Percentiles rank a stretch among this genome's conserved stretches.
These are phyloP conservation scores for Callithrix jacchus DNA, from an alignment of 2,113 vertebrate species.

Conservation along the genomic window DNA sequence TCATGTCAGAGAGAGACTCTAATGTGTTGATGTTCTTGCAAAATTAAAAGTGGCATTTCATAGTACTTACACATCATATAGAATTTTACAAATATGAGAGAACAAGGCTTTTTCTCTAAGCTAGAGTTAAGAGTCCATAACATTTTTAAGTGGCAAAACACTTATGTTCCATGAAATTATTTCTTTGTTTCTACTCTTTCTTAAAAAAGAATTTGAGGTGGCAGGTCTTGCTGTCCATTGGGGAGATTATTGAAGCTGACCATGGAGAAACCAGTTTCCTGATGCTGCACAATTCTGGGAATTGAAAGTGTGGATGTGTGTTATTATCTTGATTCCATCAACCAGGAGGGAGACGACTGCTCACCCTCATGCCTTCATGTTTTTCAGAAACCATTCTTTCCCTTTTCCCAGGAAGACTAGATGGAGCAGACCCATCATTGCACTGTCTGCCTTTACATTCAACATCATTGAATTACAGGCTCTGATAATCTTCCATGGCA, in stretches of 20 bases:
- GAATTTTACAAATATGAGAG: neutral
- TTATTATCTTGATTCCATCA: neutral
- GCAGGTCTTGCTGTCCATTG: neutral
- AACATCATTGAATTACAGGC: conserved; percentile 41
- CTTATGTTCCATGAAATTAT: neutral
- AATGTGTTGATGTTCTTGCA: conserved; percentile 40
- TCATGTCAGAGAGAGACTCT: neutral
- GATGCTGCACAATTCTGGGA: neutral
- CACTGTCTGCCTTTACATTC: neutral
- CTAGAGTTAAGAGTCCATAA: conserved; percentile 34
- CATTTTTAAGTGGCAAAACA: neutral
- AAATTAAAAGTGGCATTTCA: conserved; percentile 55
- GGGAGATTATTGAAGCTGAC: neutral
- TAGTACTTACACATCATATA: neutral
- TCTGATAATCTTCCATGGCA: conserved; percentile 52
- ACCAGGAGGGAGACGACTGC: neutral
- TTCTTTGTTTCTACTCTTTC: conserved; percentile 15
- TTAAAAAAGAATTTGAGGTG: neutral
- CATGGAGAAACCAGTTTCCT: neutral
- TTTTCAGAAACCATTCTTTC: neutral
- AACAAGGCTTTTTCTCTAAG: conserved; percentile 22
- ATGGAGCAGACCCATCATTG: neutral
- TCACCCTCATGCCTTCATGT: neutral
- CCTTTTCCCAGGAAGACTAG: neutral
- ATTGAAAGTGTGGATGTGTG: neutral